phyloP scores from a whole-genome alignment of 1,140 invertebrate genomes.

The Adelges cooleyi region DNA sequence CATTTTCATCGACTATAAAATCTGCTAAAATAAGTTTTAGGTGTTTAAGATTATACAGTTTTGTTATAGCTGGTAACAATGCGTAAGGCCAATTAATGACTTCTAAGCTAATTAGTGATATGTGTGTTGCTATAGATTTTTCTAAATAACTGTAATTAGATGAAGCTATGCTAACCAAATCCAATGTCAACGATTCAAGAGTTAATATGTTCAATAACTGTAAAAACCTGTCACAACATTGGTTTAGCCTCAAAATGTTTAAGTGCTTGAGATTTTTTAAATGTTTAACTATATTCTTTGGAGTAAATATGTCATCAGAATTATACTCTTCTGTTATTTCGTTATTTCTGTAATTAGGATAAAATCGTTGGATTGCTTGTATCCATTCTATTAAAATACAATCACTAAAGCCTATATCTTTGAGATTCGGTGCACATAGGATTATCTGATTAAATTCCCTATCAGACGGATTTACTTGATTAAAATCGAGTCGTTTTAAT shows the following conservation, averaged over 20 bases:
- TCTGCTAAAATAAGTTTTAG: background rate
- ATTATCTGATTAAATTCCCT: background rate
- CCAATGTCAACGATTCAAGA: background rate
- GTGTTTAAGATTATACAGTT: background rate
- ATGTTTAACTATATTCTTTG: background rate
- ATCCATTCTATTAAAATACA: background rate
- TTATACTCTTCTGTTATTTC: background rate
- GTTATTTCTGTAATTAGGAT: background rate
- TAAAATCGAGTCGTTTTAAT: background rate
- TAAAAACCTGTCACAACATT: background rate
- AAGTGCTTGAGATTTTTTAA: background rate
- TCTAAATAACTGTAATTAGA: background rate
- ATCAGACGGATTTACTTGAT: background rate
- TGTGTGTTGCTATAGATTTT: background rate
- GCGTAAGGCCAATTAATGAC: background rate
- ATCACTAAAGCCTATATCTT: background rate
- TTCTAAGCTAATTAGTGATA: background rate
- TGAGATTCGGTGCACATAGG: background rate
- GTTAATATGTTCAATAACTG: background rate
- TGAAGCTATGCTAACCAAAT: background rate
- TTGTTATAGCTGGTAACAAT: background rate
- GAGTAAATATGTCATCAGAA: background rate
- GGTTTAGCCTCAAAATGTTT: background rate
- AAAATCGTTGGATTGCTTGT: background rate
- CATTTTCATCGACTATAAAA: background rate